Base-by-base conservation (phyloP, 2,113 vertebrate species). In the Pitta sordida region DNA sequence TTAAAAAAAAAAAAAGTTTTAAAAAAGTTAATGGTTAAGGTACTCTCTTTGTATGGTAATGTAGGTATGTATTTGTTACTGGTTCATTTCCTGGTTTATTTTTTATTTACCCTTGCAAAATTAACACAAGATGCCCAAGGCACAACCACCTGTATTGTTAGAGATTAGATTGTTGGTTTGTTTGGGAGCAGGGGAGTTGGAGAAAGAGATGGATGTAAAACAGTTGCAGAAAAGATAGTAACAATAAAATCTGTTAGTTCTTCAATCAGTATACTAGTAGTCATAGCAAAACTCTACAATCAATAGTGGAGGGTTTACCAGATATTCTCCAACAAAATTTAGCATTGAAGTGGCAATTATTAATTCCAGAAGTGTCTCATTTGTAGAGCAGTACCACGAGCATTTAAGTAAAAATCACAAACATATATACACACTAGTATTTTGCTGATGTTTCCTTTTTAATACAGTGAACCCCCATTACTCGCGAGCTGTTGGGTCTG, bases 101-200 rank as follows among this genome's bases (percentile, higher is more conserved):
- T n/a, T n/a, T n/a, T n/a, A n/a, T 17, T 19, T 22, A 78, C 22
- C 44, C 36, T 39, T 22, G 12, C 36, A 86, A 70, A 86, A 80
- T 23, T 14, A 86, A 78, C 2, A 3, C 5, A 58, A 77, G 27
- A 60, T 14, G 11, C 8, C 18, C 29, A 71, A 63, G 10, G 22
- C 21, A 80, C 34, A 62, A 77, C 1, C 29, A 43, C 32, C 7
- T 13, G 5, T 26, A 63, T 2, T 27, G 18, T 14, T 16, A 32
- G 10, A 19, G 30, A 44, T 1, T 48, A n/a, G 21, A 43, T 1
- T 48, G 13, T 11, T 77, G 23, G 26, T 36, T 80, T 1, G 0
- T 52, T 34, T 60, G 12, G 19, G 20, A 15, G 9, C 51, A 49
- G 19, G 29, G 9, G 22, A 90, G 17, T 6, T 69, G 30, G 11